Base-by-base conservation (phyloP, 1,140 invertebrate genomes). In the Metaphire vulgaris region DNA sequence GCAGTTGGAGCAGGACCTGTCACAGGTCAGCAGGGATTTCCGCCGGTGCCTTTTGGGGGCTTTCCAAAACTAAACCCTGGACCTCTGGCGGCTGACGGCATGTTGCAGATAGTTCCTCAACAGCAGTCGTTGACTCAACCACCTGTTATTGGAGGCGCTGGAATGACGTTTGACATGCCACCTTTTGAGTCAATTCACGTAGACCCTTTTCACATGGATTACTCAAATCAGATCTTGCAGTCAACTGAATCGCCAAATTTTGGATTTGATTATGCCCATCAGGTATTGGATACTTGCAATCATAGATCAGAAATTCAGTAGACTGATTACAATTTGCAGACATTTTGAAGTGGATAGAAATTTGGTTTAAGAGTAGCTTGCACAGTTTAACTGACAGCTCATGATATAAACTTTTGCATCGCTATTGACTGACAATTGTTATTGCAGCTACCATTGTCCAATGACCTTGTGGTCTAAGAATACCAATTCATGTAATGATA, bases 231-330 rank as follows among this genome's bases (percentile, higher is more conserved):
- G 74, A 67, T 86, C 28, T 81, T 86, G 77, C 85, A 82, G 0
- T 85, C 84, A 1, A 87, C 87, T 79, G 87, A 88, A 76, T 86
- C 85, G 77, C 86, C 87, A 26, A 87, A 85, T 75, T 83, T 84
- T 72, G 65, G 68, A 21, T 79, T 86, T 79, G 87, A 88, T 70
- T 88, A 87, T 78, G 81, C 77, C 69, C 77, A 78, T 72, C 83
- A 86, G 81, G 83, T 85, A n/a, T n/a, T n/a, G n/a, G n/a, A n/a
- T n/a, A n/a, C n/a, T n/a, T n/a, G n/a, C n/a, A n/a, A n/a, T n/a
- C n/a, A n/a, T n/a, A n/a, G n/a, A n/a, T n/a, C n/a, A n/a, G n/a
- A n/a, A n/a, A n/a, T n/a, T n/a, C n/a, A n/a, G n/a, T n/a, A n/a
- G n/a, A n/a, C n/a, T n/a, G n/a, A n/a, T n/a, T n/a, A n/a, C n/a